Evolutionary conservation across 1,140 invertebrate genomes (phyloP).

Genomic region (Plutomurus gul): DNA sequence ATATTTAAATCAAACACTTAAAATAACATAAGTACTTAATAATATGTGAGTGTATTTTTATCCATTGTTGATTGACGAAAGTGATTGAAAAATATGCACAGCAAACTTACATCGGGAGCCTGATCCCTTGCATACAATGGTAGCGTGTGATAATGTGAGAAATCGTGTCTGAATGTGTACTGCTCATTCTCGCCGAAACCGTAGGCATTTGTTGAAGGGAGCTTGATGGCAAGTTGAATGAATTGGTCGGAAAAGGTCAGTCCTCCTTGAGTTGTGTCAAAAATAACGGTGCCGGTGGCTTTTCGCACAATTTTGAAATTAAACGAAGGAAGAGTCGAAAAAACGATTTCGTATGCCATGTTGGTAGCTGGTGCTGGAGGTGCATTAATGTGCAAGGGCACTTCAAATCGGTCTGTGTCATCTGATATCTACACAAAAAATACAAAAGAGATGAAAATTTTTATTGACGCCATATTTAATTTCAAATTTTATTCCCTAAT

Average conservation of each 20-base stretch:
- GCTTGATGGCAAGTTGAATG: constrained; percentile 60
- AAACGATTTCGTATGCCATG: constrained; percentile 27
- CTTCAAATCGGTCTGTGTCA: constrained; percentile 41
- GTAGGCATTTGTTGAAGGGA: constrained; percentile 61
- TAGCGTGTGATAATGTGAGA: constrained; percentile 53
- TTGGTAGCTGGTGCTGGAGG: not conserved
- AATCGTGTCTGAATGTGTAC: constrained; percentile 53
- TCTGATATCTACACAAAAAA: constrained; percentile 18
- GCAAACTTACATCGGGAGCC: constrained; percentile 6
- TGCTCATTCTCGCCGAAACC: constrained; percentile 62
- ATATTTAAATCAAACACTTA: not conserved
- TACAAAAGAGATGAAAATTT: too few species aligned
- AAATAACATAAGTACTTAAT: not conserved
- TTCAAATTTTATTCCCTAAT: too few species aligned
- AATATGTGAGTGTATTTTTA: too few species aligned
- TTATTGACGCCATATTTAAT: too few species aligned
- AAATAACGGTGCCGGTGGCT: constrained; percentile 5
- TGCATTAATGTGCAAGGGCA: constrained; percentile 45
- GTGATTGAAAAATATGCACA: not conserved
- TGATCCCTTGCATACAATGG: constrained; percentile 42
- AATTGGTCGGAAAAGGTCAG: constrained; percentile 63
- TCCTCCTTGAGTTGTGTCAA: constrained; percentile 64
- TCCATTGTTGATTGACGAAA: not conserved
- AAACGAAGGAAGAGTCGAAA: constrained; percentile 32
- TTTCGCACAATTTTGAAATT: constrained; percentile 44